Base-by-base conservation (phyloP, 2,888 invertebrate genomes). In the Sepioteuthis lessoniana region DNA sequence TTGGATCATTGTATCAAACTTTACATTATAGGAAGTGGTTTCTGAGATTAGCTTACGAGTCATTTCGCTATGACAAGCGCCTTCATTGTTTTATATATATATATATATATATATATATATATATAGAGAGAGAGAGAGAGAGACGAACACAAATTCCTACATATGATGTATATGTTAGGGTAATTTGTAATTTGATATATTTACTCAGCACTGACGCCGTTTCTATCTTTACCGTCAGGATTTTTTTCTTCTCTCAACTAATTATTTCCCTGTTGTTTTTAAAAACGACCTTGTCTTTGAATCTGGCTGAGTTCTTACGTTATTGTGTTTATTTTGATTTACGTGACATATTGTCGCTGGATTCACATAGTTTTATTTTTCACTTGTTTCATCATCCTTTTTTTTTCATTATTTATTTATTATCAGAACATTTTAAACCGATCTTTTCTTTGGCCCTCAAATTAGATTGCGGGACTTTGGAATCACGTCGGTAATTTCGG, bases 201-300 rank as follows among this genome's bases (percentile, higher is more conserved):
- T 76, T 76, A 76, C n/a, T 76, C 76, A 16, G 76, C n/a, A 76
- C n/a, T n/a, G 16, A 35, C 76, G n/a, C 76, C n/a, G 76, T 76
- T n/a, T 35, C 76, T 76, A 76, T 76, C 76, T 76, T 76, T 76
- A 76, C 0, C 76, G 76, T 76, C n/a, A 76, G 3, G 13, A 16
- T 60, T 76, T 35, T 76, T 76, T 76, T 76, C 35, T 76, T 35
- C n/a, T 76, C 35, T 76, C 76, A 76, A 76, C 76, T 76, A 76
- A 76, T 76, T 76, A 76, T 76, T 76, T 76, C 76, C n/a, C n/a
- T 76, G 76, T 76, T 76, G 35, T 76, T n/a, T 76, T 76, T n/a
- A n/a, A 76, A 76, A 76, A 76, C n/a, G 76, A 76, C 76, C 76
- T 76, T 76, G 76, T 19, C 76, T 76, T 35, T 76, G 76, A 35